These are phyloP conservation scores for Macquaria australasica DNA, from an alignment of 2,113 vertebrate genomes.

Conservation along the genomic window DNA sequence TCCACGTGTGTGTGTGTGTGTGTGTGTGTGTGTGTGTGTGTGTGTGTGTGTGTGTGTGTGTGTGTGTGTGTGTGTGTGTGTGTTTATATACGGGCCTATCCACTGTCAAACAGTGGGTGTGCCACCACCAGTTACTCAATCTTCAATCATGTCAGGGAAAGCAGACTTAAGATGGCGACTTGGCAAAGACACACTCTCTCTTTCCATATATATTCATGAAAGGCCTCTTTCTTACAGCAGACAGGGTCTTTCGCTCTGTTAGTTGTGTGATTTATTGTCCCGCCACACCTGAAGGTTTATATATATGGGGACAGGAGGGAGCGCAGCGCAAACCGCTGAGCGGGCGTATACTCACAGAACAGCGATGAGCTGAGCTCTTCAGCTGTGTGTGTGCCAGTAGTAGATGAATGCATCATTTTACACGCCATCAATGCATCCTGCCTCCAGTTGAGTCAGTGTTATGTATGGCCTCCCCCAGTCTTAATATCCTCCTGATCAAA, in stretches of 20 bases:
- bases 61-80: slow-evolving; percentile 25
- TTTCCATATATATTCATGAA: slow-evolving; percentile 75
- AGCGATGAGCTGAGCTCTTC: slow-evolving; percentile 33
- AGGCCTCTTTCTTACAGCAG: slow-evolving; percentile 55
- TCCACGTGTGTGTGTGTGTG: slow-evolving; percentile 23
- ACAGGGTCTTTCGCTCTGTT: slow-evolving; percentile 58
- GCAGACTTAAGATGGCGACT: slow-evolving; percentile 35
- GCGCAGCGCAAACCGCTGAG: slow-evolving; percentile 37
- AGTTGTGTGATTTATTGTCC: slow-evolving; percentile 67
- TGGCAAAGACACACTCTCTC: slow-evolving; percentile 47
- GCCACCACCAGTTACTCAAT: slow-evolving; percentile 41
- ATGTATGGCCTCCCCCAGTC: slow-evolving; percentile 27
- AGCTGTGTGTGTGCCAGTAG: background rate
- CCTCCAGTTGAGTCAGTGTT: slow-evolving; percentile 38
- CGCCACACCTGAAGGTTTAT: slow-evolving; percentile 57
- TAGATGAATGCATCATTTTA: background rate
- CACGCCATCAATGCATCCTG: slow-evolving; percentile 10
- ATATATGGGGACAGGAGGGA: slow-evolving; percentile 28
- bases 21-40: too few relatives aligned
- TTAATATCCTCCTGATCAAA: slow-evolving; percentile 47
- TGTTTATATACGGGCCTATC: background rate
- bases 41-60: too few relatives aligned
- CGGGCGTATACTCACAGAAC: background rate
- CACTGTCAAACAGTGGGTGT: slow-evolving; percentile 35
- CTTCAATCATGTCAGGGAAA: slow-evolving; percentile 49